Evolutionary conservation across 2,888 invertebrate species (phyloP), one percentile per base, ranked within the genome.

Genomic region (Epiblema foenella): DNA sequence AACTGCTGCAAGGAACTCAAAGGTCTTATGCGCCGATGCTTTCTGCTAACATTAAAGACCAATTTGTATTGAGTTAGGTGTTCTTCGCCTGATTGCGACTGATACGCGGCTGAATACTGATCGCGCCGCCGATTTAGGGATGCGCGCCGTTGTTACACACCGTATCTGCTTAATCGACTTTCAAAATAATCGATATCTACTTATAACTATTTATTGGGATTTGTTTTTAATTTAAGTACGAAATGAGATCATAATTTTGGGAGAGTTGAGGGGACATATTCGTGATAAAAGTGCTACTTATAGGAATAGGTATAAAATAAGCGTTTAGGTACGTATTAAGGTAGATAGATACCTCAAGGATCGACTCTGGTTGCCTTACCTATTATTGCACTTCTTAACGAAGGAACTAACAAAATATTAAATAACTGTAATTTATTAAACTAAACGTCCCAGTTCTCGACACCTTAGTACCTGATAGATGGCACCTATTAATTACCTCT

Each of bases 61-160:
- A 51, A 39, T 39, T 11, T 37, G 39, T 15, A 54, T 11, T 54
- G 10, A 54, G 39, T 11, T 15, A 12, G 39, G 37, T 64, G 64
- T 54, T 82, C 80, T 79, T 83, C 82, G 78, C 77, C 82, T 86
- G 92, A 91, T 92, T 89, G 89, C 85, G 82, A 79, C 81, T 77
- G 89, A 91, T 91, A 88, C 82, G 81, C 77, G 76, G 78, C 75
- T 79, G 81, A 81, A 81, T 81, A 81, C 80, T 77, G 85, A 82
- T 83, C 85, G 82, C 76, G 78, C 76, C 78, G 73, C 76, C 81
- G 83, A 83, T 86, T 85, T 85, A 79, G 83, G 82, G 79, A 81
- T 77, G 75, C 74, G 70, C 77, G 68, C 77, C 77, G 77, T 78
- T 82, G 79, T 83, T 85, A 84, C 81, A 79, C 79, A 60, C 74